These are phyloP conservation scores for Enteromius trimaculatus DNA, from an alignment of 2,797 vertebrate genomes.

Conservation along the genomic window DNA sequence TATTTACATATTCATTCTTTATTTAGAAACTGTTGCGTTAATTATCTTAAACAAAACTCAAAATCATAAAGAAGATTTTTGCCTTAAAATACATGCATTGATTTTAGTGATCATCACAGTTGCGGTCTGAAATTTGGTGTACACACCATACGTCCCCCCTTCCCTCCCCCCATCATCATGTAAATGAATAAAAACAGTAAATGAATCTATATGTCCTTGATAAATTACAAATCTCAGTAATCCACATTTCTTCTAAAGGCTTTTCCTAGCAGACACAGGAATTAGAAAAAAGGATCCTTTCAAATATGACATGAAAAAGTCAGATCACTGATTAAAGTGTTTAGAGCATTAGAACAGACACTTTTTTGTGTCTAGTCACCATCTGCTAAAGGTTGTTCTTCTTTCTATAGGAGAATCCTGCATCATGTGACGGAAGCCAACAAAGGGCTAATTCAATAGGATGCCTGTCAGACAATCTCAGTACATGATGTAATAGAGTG, in stretches of 20 bases:
- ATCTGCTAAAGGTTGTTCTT: slow-evolving; percentile 47
- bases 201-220: not conserved
- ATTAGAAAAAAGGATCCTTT: slow-evolving; percentile 49
- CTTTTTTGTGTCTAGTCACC: slow-evolving; percentile 41
- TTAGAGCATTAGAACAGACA: slow-evolving; percentile 42
- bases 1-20: too few species aligned
- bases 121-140: too few species aligned
- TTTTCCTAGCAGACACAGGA: not conserved
- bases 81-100: too few species aligned
- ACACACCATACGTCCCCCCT: too few species aligned
- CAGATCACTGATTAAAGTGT: slow-evolving; percentile 42
- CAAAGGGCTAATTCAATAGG: slow-evolving; percentile 53
- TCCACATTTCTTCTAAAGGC: not conserved
- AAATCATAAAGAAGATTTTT: too few species aligned
- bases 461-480: slow-evolving; percentile 10
- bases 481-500: slow-evolving; percentile 13
- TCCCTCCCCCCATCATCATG: too few species aligned
- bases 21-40: too few species aligned
- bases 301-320: slow-evolving; percentile 38
- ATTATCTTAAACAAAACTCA: too few species aligned
- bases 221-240: not conserved
- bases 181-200: too few species aligned
- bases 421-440: slow-evolving; percentile 53
- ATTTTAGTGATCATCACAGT: too few species aligned
- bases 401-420: slow-evolving; percentile 29